Conservation (phyloP, 2,113 vertebrate species). For the Daubentonia madagascariensis region DNA sequence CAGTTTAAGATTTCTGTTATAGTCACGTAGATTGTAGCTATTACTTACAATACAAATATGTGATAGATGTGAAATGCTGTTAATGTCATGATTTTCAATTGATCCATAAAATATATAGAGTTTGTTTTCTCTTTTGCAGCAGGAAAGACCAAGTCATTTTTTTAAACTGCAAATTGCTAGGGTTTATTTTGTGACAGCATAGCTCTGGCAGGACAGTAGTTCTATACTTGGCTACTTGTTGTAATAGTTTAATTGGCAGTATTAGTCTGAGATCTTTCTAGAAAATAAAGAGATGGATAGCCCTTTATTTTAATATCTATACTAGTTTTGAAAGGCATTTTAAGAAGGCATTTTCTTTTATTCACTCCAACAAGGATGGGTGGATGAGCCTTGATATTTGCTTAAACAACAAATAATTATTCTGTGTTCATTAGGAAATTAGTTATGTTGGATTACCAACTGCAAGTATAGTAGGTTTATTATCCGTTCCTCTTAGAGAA, state of each 20-base stretch:
- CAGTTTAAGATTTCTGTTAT: constrained; percentile 54
- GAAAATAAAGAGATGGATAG: constrained; percentile 49
- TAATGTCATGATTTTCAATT: not conserved
- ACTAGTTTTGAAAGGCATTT: constrained; percentile 30
- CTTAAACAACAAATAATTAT: not conserved
- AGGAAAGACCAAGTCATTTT: not conserved
- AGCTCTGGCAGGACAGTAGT: not conserved
- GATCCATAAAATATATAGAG: not conserved
- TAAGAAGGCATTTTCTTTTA: not conserved
- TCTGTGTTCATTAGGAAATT: not conserved
- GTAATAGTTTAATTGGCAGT: constrained; percentile 51
- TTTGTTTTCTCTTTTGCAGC: constrained; percentile 42
- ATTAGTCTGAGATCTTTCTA: constrained; percentile 51
- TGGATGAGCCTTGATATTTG: not conserved
- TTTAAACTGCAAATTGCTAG: not conserved
- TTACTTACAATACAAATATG: not conserved
- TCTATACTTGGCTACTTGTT: not conserved
- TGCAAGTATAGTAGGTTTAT: not conserved
- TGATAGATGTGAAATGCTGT: not conserved
- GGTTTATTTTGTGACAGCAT: constrained; percentile 1
- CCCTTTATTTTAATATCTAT: constrained; percentile 39
- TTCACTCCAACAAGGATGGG: not conserved
- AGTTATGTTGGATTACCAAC: not conserved
- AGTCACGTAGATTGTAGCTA: not conserved
- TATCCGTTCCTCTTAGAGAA: not conserved